Evolutionary conservation across 2,888 invertebrate genomes (phyloP).

Genomic region (Zygogramma bicolorata): DNA sequence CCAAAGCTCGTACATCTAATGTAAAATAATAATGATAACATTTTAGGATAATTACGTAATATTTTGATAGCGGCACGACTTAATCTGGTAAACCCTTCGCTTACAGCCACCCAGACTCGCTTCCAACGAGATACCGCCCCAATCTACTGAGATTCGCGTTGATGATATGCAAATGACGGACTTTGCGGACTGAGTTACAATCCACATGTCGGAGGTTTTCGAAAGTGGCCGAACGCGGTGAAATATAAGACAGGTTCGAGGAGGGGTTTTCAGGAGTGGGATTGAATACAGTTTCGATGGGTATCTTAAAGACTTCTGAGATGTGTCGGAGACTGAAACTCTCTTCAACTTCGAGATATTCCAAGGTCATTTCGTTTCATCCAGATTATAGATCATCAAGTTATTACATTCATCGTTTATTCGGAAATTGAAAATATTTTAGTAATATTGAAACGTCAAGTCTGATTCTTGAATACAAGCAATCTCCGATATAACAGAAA

Average conservation of each 20-base stretch:
- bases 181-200: conserved; percentile 26
- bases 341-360: too few species aligned
- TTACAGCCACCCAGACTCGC: conserved; percentile 24
- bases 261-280: background rate
- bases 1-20: conserved; percentile 35
- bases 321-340: too few species aligned
- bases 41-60: conserved; percentile 33
- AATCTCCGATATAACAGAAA: too few species aligned
- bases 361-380: too few species aligned
- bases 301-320: too few species aligned
- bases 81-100: conserved; percentile 37
- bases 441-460: too few species aligned
- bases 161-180: conserved; percentile 41
- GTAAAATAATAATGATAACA: conserved; percentile 30
- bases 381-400: too few species aligned
- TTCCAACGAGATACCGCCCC: conserved; percentile 31
- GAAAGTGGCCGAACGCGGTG: background rate
- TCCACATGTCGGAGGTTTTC: background rate
- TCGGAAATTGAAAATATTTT: too few species aligned
- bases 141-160: conserved; percentile 21
- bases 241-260: background rate
- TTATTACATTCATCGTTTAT: too few species aligned
- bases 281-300: background rate
- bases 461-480: too few species aligned
- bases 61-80: conserved; percentile 34